Conservation (phyloP, 2,113 vertebrate genomes). For the Zosterops borbonicus region DNA sequence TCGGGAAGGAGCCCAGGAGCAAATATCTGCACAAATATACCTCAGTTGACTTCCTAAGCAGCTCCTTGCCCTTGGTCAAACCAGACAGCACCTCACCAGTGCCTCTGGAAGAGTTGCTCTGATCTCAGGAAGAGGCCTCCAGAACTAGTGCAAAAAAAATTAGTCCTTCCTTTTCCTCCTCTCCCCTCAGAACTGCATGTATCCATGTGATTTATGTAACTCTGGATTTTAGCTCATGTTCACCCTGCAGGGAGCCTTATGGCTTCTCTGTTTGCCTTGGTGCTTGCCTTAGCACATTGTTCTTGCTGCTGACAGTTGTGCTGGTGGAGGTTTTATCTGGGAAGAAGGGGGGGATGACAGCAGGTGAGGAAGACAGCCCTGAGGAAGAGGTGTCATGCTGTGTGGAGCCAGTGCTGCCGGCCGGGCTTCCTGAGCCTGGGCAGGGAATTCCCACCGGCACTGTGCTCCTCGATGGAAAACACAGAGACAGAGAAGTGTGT, state of each 20-base stretch:
- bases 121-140: not conserved
- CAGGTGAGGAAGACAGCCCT: not conserved
- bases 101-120: not conserved
- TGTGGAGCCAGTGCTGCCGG: not conserved
- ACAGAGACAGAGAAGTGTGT: not conserved
- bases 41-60: fast-evolving
- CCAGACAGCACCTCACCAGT: not conserved
- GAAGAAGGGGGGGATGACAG: not conserved
- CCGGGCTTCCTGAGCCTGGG: not conserved
- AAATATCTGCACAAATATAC: not conserved
- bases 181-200: not conserved
- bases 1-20: not conserved
- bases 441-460: fast-evolving
- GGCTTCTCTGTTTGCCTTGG: constrained; percentile 7
- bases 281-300: not conserved
- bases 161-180: not conserved
- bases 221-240: constrained; percentile 4
- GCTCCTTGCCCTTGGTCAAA: not conserved
- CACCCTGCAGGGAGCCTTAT: not conserved
- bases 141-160: not conserved
- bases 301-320: constrained; percentile 10
- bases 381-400: not conserved
- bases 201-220: not conserved
- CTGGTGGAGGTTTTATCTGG: not conserved
- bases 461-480: not conserved